Conservation (phyloP, 1,140 invertebrate genomes). For the Muscidifurax raptorellus region DNA sequence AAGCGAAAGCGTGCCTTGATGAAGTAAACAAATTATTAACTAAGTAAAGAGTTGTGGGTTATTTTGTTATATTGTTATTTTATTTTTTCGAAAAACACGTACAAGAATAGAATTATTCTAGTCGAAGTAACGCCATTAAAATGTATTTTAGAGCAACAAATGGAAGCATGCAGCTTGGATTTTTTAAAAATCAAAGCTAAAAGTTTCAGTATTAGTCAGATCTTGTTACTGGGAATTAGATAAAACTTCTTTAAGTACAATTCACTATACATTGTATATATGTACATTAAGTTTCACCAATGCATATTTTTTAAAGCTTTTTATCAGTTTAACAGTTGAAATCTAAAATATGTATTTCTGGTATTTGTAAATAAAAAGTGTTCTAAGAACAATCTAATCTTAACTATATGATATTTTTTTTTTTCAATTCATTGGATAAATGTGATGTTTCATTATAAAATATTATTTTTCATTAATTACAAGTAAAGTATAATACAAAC, state of each 20-base stretch:
- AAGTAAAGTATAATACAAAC: background rate
- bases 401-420: slow-evolving; percentile 2
- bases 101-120: slow-evolving; percentile 51
- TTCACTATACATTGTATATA: slow-evolving; percentile 41
- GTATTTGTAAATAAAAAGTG: slow-evolving; percentile 25
- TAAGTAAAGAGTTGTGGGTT: slow-evolving; percentile 41
- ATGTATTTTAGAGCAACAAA: slow-evolving; percentile 38
- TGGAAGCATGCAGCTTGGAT: slow-evolving; percentile 32
- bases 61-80: slow-evolving; percentile 36
- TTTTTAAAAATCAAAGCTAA: slow-evolving; percentile 18
- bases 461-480: slow-evolving; percentile 26
- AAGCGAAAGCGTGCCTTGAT: slow-evolving; percentile 83
- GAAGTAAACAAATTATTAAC: slow-evolving; percentile 77
- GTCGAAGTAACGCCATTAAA: slow-evolving; percentile 7
- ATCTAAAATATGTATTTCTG: slow-evolving; percentile 35
- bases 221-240: background rate
- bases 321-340: slow-evolving; percentile 25
- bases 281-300: slow-evolving; percentile 36
- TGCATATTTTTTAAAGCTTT: slow-evolving; percentile 38
- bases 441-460: slow-evolving; percentile 36
- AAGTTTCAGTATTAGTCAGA: slow-evolving; percentile 30
- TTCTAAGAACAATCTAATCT: slow-evolving; percentile 11
- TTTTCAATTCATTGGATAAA: slow-evolving; percentile 26
- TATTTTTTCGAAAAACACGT: slow-evolving; percentile 45
- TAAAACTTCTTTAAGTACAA: slow-evolving; percentile 20